Evolutionary conservation across 1,140 invertebrate species (phyloP).

Genomic region (Scaptomyza graminum): DNA sequence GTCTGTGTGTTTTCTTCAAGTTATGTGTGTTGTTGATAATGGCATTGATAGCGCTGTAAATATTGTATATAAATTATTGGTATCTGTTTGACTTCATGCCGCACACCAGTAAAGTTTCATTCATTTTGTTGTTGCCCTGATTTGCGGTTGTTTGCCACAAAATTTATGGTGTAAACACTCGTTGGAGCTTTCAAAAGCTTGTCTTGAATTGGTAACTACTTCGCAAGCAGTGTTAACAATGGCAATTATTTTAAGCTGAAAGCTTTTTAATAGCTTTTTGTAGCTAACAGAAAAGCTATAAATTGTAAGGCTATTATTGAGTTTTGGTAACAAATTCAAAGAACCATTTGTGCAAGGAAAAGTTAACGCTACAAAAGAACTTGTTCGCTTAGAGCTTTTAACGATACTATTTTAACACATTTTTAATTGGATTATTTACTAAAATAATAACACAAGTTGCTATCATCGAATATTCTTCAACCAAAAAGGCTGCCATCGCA

Average conservation of each 20-base stretch:
- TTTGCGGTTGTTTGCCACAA: conserved; percentile 14
- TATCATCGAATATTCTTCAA: no score
- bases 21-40: conserved; percentile 67
- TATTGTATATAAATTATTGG: conserved; percentile 60
- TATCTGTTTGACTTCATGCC: conserved; percentile 21
- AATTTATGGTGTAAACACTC: conserved; percentile 45
- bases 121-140: conserved; percentile 20
- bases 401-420: no score
- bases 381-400: no score
- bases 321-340: background rate
- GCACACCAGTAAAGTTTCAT: conserved; percentile 5
- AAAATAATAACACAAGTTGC: no score
- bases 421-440: no score
- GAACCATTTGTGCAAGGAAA: background rate
- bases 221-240: background rate
- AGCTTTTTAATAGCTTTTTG: conserved; percentile 30
- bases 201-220: conserved; percentile 24
- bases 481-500: no score
- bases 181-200: conserved; percentile 34
- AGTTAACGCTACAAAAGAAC: no score
- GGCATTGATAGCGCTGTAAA: conserved; percentile 74
- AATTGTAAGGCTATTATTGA: no score
- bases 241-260: background rate
- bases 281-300: conserved; percentile 8
- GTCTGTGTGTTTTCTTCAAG: conserved; percentile 37